Conservation (phyloP, 2,113 vertebrate genomes). For the Pongo abelii region DNA sequence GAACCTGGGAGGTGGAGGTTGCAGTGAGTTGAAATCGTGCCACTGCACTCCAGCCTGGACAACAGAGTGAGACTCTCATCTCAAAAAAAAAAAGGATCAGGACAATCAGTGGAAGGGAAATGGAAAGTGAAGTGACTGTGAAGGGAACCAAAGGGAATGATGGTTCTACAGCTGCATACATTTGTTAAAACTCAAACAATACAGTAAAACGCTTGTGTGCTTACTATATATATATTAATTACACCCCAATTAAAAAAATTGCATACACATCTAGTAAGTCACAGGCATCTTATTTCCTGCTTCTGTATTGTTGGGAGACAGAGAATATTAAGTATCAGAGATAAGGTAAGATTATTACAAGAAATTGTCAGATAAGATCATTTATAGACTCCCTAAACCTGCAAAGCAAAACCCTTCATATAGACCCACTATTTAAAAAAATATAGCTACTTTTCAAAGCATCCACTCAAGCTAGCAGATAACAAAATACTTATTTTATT, state of each 20-base stretch:
- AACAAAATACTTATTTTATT: constrained; percentile 80
- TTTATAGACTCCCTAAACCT: not conserved
- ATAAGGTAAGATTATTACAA: not conserved
- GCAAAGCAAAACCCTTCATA: not conserved
- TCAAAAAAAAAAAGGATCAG: no score
- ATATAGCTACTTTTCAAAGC: not conserved
- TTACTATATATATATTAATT: not conserved
- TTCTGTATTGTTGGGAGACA: not conserved
- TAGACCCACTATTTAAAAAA: not conserved
- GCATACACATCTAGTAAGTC: not conserved
- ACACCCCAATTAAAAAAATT: not conserved
- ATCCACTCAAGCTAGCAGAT: constrained; percentile 32
- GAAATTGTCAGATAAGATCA: not conserved
- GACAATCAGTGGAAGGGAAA: not conserved
- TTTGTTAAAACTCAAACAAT: not conserved
- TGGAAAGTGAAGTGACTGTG: not conserved
- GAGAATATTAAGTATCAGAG: not conserved
- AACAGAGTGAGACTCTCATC: no score
- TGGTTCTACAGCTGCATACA: not conserved
- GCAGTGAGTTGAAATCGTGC: no score
- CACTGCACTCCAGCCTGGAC: no score
- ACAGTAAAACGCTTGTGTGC: not conserved
- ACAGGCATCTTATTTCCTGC: not conserved
- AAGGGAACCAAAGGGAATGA: not conserved
- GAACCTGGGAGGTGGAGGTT: no score